Base-by-base conservation (phyloP, 2,888 invertebrate genomes). In the Xanthia togata region DNA sequence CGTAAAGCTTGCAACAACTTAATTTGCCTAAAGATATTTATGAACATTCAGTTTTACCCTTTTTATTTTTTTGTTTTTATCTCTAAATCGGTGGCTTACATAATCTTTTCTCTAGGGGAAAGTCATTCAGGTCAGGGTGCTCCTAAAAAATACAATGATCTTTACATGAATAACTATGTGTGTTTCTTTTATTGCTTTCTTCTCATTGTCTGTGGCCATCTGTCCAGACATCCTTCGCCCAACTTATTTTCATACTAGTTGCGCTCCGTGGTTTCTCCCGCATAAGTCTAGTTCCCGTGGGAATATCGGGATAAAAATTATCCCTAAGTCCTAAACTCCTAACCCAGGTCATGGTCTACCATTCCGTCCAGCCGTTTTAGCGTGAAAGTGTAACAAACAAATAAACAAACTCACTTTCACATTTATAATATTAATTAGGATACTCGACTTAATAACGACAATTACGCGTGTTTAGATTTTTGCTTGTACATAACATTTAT, bases 401-500 rank as follows among this genome's bases (percentile, higher is more conserved):
- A 31, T 31, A 31, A 31, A 41, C 41, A 41, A 41, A 41, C 41
- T 41, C 41, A 41, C 41, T 41, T 41, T 41, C 41, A 9, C 41
- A 41, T 41, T 41, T 41, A 41, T 41, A 41, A 41, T 41, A 41
- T 41, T 41, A 41, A 9, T 41, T 41, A 41, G 9, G 41, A n/a
- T 50, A 64, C 41, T 71, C 8, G 2, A n/a, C 23, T 31, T 31
- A 41, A 14, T 35, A 53, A 20, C 57, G 4, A n/a, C 31, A 76
- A 55, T 57, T 26, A 57, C 23, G 57, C 55, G 11, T 35, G 41
- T 70, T 70, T 76, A 41, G 55, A 47, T 77, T 73, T 70, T 68
- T 60, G 71, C 63, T 69, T 73, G 84, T 75, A 78, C 77, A 65
- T 70, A 60, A 73, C 63, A 70, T 78, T 80, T 87, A 84, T 84